A percentile compares a stretch with the other conserved stretches of the same genome.
phyloP scores from a whole-genome alignment of 2,113 vertebrate genomes.

The Semnornis frantzii region DNA sequence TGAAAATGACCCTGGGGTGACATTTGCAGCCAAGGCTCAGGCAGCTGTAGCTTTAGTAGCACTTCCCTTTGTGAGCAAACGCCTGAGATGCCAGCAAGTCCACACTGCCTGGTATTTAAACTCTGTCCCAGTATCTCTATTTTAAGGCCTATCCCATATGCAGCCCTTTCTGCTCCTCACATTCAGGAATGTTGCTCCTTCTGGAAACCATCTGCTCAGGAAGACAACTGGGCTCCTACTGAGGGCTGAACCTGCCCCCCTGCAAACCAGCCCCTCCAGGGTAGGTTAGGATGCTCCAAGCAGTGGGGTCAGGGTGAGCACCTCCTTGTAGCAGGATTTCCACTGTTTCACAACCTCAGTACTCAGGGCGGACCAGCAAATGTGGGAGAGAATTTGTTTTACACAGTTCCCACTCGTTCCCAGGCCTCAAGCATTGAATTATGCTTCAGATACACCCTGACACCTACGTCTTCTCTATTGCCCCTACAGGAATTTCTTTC shows the following conservation, averaged over 20 bases:
- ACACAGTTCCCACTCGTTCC: not conserved
- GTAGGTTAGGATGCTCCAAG: not conserved
- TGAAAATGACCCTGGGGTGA: not conserved
- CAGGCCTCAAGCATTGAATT: not conserved
- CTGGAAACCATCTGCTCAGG: conserved; percentile 9
- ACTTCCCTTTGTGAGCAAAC: not conserved
- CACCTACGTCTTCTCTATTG: not conserved
- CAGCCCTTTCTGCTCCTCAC: not conserved
- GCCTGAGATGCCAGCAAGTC: not conserved
- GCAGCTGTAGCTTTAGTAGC: not conserved
- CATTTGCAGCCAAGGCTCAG: not conserved
- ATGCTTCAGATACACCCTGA: not conserved
- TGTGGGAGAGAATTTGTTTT: not conserved
- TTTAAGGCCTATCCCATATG: not conserved
- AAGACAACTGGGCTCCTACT: not conserved
- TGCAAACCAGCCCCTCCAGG: not conserved
- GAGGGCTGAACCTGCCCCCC: not conserved
- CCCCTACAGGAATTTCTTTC: not conserved
- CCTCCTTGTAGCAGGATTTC: not conserved
- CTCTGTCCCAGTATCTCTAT: not conserved
- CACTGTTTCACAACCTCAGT: not conserved
- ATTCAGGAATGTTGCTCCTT: conserved; percentile 4
- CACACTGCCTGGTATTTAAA: not conserved
- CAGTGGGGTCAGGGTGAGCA: not conserved
- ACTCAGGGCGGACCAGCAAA: fast-evolving